Percentiles rank a stretch among this genome's conserved stretches.
phyloP scores from a whole-genome alignment of 2,888 invertebrate species.

The Pachycephus smyrnensis region DNA sequence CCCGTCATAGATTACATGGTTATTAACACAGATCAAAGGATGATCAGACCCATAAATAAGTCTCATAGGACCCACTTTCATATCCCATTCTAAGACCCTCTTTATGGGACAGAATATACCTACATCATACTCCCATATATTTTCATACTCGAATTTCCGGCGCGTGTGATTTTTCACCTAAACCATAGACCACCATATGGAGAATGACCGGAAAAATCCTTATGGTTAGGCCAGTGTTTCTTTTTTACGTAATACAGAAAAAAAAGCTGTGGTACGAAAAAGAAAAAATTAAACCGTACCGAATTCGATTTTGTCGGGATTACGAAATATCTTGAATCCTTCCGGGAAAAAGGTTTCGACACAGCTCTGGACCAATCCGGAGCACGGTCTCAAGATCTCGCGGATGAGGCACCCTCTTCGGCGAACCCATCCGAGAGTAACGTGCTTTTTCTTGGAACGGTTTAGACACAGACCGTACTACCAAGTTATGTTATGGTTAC shows the following conservation, averaged over 20 bases:
- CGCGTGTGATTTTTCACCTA: neutral
- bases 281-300: neutral
- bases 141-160: conserved; percentile 25
- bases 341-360: neutral
- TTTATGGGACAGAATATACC: neutral
- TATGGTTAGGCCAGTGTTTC: neutral
- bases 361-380: neutral
- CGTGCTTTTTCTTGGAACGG: conserved; percentile 47
- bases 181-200: neutral
- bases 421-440: neutral
- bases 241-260: rapidly evolving
- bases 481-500: conserved; percentile 57
- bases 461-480: conserved; percentile 53
- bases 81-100: neutral
- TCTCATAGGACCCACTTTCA: neutral
- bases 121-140: conserved; percentile 27
- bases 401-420: neutral
- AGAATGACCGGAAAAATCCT: too few species aligned
- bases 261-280: neutral
- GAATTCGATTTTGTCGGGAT: neutral
- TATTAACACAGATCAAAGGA: conserved; percentile 1
- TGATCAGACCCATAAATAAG: neutral
- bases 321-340: neutral
- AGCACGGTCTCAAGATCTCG: neutral
- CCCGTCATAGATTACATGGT: neutral